A percentile compares a stretch with the other conserved stretches of the same genome.
These are phyloP conservation scores for Harpagus bidentatus DNA, from an alignment of 2,113 vertebrate species.

Conservation along the genomic window DNA sequence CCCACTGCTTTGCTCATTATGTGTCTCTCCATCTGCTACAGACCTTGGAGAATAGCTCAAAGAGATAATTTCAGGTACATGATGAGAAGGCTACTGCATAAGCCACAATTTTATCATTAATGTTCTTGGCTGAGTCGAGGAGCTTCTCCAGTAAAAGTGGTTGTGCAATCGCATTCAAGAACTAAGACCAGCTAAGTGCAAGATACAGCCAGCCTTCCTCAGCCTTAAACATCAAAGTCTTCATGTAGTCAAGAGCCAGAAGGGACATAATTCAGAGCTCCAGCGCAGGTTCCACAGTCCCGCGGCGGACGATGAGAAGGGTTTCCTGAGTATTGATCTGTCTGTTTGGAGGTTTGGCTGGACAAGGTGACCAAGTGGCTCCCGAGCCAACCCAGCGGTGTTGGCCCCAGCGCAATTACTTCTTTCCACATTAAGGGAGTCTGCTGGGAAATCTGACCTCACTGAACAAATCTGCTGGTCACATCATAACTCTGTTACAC, in stretches of 20 bases:
- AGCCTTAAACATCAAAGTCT: not conserved
- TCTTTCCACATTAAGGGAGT: not conserved
- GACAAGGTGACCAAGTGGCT: not conserved
- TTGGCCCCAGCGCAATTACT: accelerated
- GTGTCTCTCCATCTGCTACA: not conserved
- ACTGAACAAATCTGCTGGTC: not conserved
- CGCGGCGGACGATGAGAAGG: too few relatives aligned
- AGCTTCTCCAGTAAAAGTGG: not conserved
- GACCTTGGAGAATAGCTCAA: not conserved
- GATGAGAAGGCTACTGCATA: not conserved
- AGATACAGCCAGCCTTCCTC: not conserved
- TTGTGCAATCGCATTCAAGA: accelerated
- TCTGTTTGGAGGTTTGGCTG: not conserved
- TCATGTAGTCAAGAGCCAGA: not conserved
- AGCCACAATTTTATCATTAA: not conserved
- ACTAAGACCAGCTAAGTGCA: not conserved
- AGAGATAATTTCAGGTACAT: not conserved
- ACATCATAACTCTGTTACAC: not conserved
- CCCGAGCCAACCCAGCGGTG: accelerated
- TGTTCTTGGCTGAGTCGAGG: not conserved
- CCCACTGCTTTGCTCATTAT: not conserved
- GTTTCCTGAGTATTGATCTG: not conserved
- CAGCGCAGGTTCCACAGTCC: not conserved
- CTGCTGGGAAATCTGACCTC: not conserved
- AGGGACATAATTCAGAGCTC: not conserved